Base-by-base conservation (phyloP, 2,113 vertebrate genomes). In the Ciconia maguari region DNA sequence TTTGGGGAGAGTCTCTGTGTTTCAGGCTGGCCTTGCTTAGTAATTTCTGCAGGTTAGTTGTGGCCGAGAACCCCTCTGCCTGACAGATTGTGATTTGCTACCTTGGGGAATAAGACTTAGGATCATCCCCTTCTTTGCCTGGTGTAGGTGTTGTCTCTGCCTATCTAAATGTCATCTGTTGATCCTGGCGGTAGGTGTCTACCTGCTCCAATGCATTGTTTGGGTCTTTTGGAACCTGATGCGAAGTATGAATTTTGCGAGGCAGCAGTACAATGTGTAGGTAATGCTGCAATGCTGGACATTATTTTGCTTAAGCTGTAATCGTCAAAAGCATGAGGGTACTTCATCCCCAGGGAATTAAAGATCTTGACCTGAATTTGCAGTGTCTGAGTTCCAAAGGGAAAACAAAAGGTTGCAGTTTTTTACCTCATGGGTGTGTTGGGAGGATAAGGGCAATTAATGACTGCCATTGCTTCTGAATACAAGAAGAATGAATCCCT, bases 261-360 rank as follows among this genome's bases (percentile, higher is more conserved):
- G 69, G 21, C 26, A 74, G 24, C 15, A 52, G 41, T 36, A 36
- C 55, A n/a, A 11, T 3, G 6, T 55, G 42, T 55, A 55, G 22
- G 11, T 36, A 75, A 42, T 55, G 38, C 36, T 46, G 38, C 32
- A 34, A 4, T 46, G 44, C 13, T 51, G 57, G 34, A 30, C 16
- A 10, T 87, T 32, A 41, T 42, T 90, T 65, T 80, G 16, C 21
- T 55, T 71, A 51, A 80, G n/a, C 11, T 3, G 10, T 29, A 6
- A n/a, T 55, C 0, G 0, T 83, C 32, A 57, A 80, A 90, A 46
- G 11, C 30, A 10, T 21, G 32, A 69, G 6, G 5, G 3, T 55
- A 34, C 32, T 64, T 87, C 66, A 70, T 46, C 83, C 44, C 11
- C 46, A 71, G 32, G 29, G 44, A 55, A 36, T 66, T 10, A 52